Conservation (phyloP, 2,113 vertebrate species). For the Prionailurus viverrinus region DNA sequence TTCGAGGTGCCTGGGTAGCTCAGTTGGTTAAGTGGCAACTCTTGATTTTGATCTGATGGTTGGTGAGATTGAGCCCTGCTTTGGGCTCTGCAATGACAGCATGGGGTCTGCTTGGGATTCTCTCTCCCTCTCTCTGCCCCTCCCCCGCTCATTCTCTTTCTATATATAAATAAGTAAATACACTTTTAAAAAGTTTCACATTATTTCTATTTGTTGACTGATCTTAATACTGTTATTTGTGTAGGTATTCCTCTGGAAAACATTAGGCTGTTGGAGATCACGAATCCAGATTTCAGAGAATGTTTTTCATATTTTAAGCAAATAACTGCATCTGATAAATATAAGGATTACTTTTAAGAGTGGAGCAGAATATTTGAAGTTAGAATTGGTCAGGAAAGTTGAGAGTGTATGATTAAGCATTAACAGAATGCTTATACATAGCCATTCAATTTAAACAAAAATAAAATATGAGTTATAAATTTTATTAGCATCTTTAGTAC, state of each 20-base stretch:
- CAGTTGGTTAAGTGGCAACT: not conserved
- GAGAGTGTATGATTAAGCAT: not conserved
- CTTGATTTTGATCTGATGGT: not conserved
- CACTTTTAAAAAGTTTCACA: not conserved
- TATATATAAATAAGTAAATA: too few relatives aligned
- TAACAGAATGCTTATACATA: not conserved
- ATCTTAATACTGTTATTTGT: not conserved
- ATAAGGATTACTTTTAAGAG: not conserved
- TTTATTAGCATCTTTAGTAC: not conserved
- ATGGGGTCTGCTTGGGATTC: too few relatives aligned
- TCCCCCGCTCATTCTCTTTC: not conserved
- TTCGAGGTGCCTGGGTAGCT: not conserved
- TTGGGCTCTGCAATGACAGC: too few relatives aligned
- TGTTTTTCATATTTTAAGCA: constrained; percentile 29
- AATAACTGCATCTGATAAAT: not conserved
- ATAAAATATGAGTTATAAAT: not conserved
- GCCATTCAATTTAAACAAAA: not conserved
- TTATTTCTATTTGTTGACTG: not conserved
- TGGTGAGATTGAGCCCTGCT: not conserved
- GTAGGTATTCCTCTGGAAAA: not conserved
- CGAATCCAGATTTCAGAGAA: constrained; percentile 26
- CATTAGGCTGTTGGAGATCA: not conserved
- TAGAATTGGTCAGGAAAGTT: not conserved
- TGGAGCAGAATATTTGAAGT: not conserved
- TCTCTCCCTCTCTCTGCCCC: not conserved